Evolutionary conservation across 2,888 invertebrate species (phyloP), one percentile per base, ranked within the genome.

Genomic region (Mythimna ferrago): DNA sequence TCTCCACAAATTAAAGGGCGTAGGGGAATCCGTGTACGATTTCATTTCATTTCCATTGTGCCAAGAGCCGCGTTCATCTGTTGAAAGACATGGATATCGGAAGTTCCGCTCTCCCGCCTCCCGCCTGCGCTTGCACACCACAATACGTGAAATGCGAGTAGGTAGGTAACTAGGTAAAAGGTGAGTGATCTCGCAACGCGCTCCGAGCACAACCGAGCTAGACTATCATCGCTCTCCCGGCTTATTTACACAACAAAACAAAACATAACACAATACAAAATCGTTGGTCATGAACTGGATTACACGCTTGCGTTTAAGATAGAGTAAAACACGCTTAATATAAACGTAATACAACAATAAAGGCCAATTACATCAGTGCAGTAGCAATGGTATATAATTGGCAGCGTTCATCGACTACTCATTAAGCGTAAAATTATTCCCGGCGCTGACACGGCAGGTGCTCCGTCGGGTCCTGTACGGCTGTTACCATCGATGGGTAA

Each of bases 351-450:
- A 69, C 75, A 68, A 79, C 66, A 80, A 76, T 80, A 54, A 75
- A 78, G 71, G 75, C 69, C 83, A 82, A 84, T 90, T 89, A 89
- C 86, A 85, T 90, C 87, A 89, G 80, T 80, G 90, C 82, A 78
- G 91, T 88, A 89, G 89, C 89, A 83, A 88, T 89, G 84, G 84
- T 88, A 87, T 80, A 85, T 92, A 90, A 92, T 92, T 91, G 87
- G 80, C 80, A 80, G 84, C 84, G 84, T 82, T 86, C 84, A 86
- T 86, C 87, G 86, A 71, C 76, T 73, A 87, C 86, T 90, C 90
- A 91, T 90, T 91, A 90, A 86, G 88, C 90, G 88, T 89, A 87
- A 90, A 91, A 92, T 92, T 93, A 93, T 93, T 91, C 89, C 81
- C 82, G 85, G 83, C 79, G 78, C 84, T 86, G 89, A 86, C 83